Evolutionary conservation across 1,140 invertebrate genomes (phyloP).

Genomic region (Zaprionus vittiger): DNA sequence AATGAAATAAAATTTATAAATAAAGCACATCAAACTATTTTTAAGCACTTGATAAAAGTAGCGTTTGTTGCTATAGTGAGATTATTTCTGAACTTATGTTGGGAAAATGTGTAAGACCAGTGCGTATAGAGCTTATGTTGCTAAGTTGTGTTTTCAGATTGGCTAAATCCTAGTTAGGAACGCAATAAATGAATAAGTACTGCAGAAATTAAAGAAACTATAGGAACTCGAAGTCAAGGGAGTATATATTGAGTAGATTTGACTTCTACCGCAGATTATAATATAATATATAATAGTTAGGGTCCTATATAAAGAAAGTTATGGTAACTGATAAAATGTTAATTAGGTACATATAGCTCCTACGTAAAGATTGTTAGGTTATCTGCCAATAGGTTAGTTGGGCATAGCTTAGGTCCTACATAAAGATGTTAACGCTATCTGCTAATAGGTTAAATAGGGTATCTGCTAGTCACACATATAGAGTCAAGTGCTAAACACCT

Average conservation of each 20-base stretch:
- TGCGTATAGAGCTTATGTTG: background rate
- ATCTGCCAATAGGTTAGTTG: too few relatives aligned
- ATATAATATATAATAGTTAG: too few relatives aligned
- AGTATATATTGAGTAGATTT: too few relatives aligned
- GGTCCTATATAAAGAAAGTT: too few relatives aligned
- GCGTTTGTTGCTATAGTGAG: background rate
- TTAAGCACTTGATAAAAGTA: conserved; percentile 1
- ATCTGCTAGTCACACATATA: background rate
- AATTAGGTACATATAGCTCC: too few relatives aligned
- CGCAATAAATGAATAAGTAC: background rate
- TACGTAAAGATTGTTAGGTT: too few relatives aligned
- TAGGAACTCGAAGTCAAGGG: background rate
- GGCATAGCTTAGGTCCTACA: too few relatives aligned
- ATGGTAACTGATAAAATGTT: too few relatives aligned
- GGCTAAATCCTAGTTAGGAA: background rate
- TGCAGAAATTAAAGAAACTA: background rate
- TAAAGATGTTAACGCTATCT: too few relatives aligned
- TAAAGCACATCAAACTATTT: conserved; percentile 19
- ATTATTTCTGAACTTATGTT: background rate
- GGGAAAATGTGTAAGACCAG: background rate
- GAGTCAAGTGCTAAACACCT: background rate
- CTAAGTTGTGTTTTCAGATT: background rate
- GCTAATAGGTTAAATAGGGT: background rate
- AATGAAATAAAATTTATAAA: background rate
- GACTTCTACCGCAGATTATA: too few relatives aligned